Base-by-base conservation (phyloP, 2,888 invertebrate genomes). In the Lithophane socia region DNA sequence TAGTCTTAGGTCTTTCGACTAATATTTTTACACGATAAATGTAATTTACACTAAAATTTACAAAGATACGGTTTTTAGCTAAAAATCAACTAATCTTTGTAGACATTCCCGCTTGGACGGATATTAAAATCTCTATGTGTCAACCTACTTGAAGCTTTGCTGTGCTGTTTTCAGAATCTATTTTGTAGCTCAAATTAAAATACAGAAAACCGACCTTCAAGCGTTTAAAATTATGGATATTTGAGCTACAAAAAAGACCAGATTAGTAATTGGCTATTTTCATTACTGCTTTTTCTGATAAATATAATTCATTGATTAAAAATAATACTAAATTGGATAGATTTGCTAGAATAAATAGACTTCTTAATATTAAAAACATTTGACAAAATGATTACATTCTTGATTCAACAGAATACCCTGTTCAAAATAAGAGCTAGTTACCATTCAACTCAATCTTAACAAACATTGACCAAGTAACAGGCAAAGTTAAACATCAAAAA, bases 91-190 rank as follows among this genome's bases (percentile, higher is more conserved):
- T 91, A 92, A 89, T 89, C 90, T 90, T 91, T 91, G 83, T 88
- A 92, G 90, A 92, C 87, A 91, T 92, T 93, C 94, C 95, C 95
- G 95, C 92, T 91, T 95, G 95, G 95, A 96, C 95, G 96, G 95
- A 95, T 91, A 92, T 92, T 91, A 93, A 91, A 92, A 90, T 90
- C 90, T 91, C 92, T 94, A 94, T 91, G 89, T 88, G 90, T 76
- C 82, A 74, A 67, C 54, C 87, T 87, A 87, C 77, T 61, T 75
- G 76, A 88, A 87, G 85, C 87, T 76, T 84, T 71, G 73, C 73
- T 84, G 88, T 88, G 87, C 79, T 65, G 75, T 75, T 21, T 42
- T 75, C 12, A 67, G 61, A 82, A 49, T 63, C 47, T 18, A 69
- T 63, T 68, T 65, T 68, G 69, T 64, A 79, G 47, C 47, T 74